These are phyloP conservation scores for Eulemur rubriventer DNA, from an alignment of 2,797 vertebrate genomes.

Conservation along the genomic window DNA sequence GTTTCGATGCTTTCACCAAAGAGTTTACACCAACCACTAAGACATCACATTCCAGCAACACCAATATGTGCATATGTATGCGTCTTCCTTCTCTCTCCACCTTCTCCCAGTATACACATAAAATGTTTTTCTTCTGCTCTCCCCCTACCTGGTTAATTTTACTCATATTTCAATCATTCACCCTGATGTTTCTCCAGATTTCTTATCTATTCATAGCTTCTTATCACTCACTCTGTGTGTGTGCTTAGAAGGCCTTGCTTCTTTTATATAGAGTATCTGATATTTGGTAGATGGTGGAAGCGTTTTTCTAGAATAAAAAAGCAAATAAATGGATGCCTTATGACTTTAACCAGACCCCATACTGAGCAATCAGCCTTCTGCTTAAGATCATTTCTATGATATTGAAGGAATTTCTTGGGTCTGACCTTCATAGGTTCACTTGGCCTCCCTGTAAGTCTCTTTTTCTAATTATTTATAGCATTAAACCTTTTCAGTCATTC, in stretches of 20 bases:
- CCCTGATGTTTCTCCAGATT: neutral
- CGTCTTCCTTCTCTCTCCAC: neutral
- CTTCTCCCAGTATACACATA: neutral
- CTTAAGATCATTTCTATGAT: neutral
- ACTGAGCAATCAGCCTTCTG: neutral
- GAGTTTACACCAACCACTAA: neutral
- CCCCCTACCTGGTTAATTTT: neutral
- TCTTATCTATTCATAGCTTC: neutral
- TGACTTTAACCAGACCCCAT: neutral
- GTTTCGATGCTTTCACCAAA: neutral
- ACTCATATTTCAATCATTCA: neutral
- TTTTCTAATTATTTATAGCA: constrained; percentile 61
- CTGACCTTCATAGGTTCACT: constrained; percentile 19
- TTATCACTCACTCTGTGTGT: neutral
- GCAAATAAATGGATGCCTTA: neutral
- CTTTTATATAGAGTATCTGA: neutral
- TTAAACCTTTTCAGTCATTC: constrained; percentile 43
- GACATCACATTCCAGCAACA: neutral
- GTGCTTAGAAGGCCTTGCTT: neutral
- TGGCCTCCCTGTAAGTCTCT: neutral
- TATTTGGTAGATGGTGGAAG: neutral
- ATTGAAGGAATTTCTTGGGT: neutral
- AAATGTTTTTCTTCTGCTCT: neutral
- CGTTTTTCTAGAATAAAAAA: neutral
- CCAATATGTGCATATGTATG: neutral